phyloP scores from a whole-genome alignment of 2,797 vertebrate species.

The Arctocebus calabarensis region DNA sequence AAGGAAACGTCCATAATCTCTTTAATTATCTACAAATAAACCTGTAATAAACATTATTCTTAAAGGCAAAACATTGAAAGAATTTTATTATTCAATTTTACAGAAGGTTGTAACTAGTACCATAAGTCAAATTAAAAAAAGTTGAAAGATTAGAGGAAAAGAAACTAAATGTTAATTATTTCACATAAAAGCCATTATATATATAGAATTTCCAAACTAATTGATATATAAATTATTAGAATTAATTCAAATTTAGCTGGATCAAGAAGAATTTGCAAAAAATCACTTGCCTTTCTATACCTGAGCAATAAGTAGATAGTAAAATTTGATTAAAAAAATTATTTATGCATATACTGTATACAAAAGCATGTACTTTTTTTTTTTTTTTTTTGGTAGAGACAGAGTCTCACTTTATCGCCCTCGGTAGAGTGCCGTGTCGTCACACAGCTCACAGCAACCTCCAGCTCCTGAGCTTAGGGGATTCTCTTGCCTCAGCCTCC shows the following conservation, averaged over 20 bases:
- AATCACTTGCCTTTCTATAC: not conserved
- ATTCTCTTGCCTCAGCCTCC: no score
- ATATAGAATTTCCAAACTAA: not conserved
- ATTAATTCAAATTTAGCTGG: not conserved
- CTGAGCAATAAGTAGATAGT: not conserved
- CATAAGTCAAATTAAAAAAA: not conserved
- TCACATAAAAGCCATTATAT: not conserved
- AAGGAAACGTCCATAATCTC: slow-evolving; percentile 34
- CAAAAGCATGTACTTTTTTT: not conserved
- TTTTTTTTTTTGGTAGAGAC: no score
- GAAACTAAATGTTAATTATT: not conserved
- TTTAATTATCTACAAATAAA: not conserved
- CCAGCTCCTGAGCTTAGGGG: no score
- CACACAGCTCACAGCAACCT: no score
- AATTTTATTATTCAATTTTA: not conserved
- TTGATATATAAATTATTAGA: not conserved
- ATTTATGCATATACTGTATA: not conserved
- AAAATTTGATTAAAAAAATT: not conserved
- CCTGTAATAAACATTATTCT: not conserved
- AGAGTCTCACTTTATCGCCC: no score
- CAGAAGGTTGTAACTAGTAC: not conserved
- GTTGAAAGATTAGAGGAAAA: not conserved
- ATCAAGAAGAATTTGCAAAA: not conserved
- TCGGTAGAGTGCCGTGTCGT: no score
- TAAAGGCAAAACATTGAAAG: not conserved